A percentile compares a stretch with the other conserved stretches of the same genome.
Conservation (phyloP, 2,113 vertebrate species). For the Noturus placidus region DNA sequence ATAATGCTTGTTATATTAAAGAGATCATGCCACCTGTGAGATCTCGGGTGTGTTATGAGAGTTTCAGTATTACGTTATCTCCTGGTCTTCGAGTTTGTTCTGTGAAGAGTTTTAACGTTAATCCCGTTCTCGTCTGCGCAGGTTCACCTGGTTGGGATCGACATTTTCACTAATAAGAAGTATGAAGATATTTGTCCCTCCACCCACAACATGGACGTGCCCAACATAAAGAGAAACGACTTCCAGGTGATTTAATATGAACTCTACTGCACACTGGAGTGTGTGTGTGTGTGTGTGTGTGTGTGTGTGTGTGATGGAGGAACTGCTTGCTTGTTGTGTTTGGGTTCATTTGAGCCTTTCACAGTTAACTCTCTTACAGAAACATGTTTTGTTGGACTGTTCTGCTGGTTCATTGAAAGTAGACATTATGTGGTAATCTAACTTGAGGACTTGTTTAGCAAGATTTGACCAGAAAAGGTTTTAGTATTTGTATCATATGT, state of each 20-base stretch:
- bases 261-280: neutral
- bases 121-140: conserved; percentile 48
- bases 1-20: no score
- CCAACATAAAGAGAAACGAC: conserved; percentile 93
- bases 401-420: no score
- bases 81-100: neutral
- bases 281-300: neutral
- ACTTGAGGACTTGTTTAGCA: no score
- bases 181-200: conserved; percentile 99
- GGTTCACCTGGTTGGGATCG: conserved; percentile 97
- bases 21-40: no score
- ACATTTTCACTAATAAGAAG: conserved; percentile 98
- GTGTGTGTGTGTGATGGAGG: neutral
- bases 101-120: neutral
- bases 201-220: conserved; percentile 99
- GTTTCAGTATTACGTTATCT: neutral
- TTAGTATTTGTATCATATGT: no score
- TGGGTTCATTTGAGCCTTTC: neutral
- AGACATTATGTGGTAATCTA: no score
- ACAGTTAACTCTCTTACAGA: neutral
- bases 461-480: no score
- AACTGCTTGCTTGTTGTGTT: neutral
- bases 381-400: no score
- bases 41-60: no score
- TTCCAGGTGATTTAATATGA: conserved; percentile 78